Conservation (phyloP, 2,113 vertebrate genomes). For the Lepisosteus oculatus region DNA sequence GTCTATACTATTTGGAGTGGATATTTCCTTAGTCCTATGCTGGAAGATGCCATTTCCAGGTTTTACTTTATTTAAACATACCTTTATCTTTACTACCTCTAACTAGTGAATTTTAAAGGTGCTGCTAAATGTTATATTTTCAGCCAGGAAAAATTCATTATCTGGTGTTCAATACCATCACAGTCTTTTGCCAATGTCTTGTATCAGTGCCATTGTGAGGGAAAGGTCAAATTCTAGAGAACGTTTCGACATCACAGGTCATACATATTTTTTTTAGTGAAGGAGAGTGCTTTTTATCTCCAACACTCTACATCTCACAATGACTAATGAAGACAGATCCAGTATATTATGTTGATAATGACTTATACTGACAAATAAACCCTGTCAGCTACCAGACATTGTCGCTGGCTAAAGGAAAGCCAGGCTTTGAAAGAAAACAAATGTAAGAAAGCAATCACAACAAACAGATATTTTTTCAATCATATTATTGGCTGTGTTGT, state of each 20-base stretch:
- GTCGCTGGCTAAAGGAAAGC: conserved; percentile 2
- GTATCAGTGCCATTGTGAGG: conserved; percentile 21
- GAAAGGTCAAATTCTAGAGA: conserved; percentile 54
- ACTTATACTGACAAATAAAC: conserved; percentile 43
- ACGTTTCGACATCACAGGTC: conserved; percentile 28
- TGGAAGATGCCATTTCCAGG: conserved; percentile 6
- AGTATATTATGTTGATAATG: conserved; percentile 38
- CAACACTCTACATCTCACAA: conserved; percentile 32
- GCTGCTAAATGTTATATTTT: background rate
- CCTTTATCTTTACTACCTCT: background rate
- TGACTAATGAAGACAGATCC: conserved; percentile 56
- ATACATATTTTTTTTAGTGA: conserved; percentile 40
- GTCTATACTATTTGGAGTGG: background rate
- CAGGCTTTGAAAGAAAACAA: background rate
- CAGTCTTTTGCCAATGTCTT: conserved; percentile 23
- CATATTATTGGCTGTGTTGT: background rate
- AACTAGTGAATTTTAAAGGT: background rate
- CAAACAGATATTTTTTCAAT: background rate
- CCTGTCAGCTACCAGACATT: conserved; percentile 7
- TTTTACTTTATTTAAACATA: background rate
- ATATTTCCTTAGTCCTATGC: conserved; percentile 1
- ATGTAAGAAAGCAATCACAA: background rate
- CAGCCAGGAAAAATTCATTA: background rate
- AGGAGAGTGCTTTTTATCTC: conserved; percentile 37
- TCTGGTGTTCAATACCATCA: background rate